These are phyloP conservation scores for Epizoanthus fatuus DNA, from an alignment of 92 coral and sea anemone genomes.

Conservation along the genomic window DNA sequence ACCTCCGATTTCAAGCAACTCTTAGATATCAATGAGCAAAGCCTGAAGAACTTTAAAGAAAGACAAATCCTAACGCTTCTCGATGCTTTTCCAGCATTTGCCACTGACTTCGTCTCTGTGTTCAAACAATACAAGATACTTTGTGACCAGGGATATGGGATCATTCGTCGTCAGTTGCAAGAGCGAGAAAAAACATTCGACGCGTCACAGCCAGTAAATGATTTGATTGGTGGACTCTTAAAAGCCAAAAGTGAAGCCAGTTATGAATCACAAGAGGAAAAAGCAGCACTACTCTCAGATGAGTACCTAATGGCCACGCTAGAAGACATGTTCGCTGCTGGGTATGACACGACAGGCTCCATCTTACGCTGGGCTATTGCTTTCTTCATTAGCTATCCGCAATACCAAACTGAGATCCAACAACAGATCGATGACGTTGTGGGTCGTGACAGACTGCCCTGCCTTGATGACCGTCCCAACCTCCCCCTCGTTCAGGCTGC, in stretches of 20 bases:
- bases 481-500: conserved; percentile 47
- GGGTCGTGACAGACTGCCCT: conserved; percentile 39
- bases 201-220: conserved; percentile 14
- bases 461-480: conserved; percentile 34
- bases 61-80: conserved; percentile 26
- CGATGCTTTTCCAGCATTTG: conserved; percentile 21
- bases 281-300: conserved; percentile 24
- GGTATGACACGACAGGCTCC: conserved; percentile 39
- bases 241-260: conserved; percentile 32
- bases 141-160: conserved; percentile 29
- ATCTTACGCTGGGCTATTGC: conserved; percentile 34
- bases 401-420: conserved; percentile 34
- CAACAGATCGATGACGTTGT: conserved; percentile 40
- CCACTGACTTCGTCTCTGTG: conserved; percentile 19
- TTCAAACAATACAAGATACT: not conserved
- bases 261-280: conserved; percentile 9
- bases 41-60: conserved; percentile 26
- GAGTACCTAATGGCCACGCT: conserved; percentile 32
- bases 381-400: conserved; percentile 29
- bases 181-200: conserved; percentile 10
- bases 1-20: conserved; percentile 9
- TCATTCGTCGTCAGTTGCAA: conserved; percentile 10
- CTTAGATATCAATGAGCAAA: conserved; percentile 12
- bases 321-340: conserved; percentile 51
- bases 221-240: conserved; percentile 17